Evolutionary conservation across 2,797 vertebrate species (phyloP), one percentile per base, ranked within the genome.

Genomic region (Leuciscus waleckii): DNA sequence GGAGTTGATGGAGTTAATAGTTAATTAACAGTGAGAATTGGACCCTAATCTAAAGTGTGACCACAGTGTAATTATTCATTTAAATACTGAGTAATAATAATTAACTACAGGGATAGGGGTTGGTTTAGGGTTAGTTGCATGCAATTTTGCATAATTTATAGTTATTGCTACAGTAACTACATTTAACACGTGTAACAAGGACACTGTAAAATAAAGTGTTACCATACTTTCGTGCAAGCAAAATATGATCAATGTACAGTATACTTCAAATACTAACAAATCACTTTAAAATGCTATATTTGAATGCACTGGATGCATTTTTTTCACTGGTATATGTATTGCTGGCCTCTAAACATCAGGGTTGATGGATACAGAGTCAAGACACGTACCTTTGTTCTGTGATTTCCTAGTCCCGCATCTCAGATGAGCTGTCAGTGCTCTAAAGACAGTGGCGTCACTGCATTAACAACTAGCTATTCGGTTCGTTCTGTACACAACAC

Each of bases 381-480:
- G n/a, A 65, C 77, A 79, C 77, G 77, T 46, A 43, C 16, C 5
- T 46, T 9, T 65, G 58, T 65, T 49, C 26, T 80, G 41, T 46
- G 41, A 80, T 51, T 80, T 68, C 49, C 43, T 68, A 35, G 37
- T 43, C 61, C 63, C 5, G 37, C 51, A 68, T 29, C 32, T 76
- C 61, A 68, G 61, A 80, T 8, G 78, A 49, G 41, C 78, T 51
- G 63, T 80, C 78, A 68, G 41, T 68, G 29, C 43, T 68, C 63
- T 68, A 49, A 80, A 68, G 61, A 67, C 29, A 68, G 78, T 14
- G 43, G 78, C 19, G 4, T 80, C 61, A 65, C 61, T 80, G 78
- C 41, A 80, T 80, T 80, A 80, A 37, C 61, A 80, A 80, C 39
- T 46, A 80, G 61, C 41, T 67, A 41, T 79, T 79, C 58, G 21